Evolutionary conservation across 2,888 invertebrate species (phyloP).

Genomic region (Zeuzera pyrina): DNA sequence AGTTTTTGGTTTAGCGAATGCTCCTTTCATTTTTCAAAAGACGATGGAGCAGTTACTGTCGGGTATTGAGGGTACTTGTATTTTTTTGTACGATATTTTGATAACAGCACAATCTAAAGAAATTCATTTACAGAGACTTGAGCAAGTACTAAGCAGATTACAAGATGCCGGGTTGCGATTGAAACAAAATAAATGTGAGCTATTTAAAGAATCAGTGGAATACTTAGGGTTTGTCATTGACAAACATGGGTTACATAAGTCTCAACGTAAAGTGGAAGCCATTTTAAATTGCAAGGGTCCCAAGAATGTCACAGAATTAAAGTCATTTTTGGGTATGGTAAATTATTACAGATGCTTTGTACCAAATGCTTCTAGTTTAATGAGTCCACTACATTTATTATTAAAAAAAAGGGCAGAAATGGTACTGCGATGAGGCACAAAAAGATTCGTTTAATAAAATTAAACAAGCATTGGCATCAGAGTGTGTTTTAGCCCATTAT

Average conservation of each 20-base stretch:
- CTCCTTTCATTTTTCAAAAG: constrained; percentile 5
- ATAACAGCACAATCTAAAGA: constrained; percentile 3
- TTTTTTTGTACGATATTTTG: constrained; percentile 10
- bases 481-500: constrained; percentile 6
- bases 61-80: constrained; percentile 3
- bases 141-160: constrained; percentile 6
- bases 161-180: constrained; percentile 6
- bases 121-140: constrained; percentile 4
- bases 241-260: constrained; percentile 8
- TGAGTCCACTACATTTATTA: constrained; percentile 7
- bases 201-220: constrained; percentile 7
- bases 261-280: constrained; percentile 5
- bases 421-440: constrained; percentile 7
- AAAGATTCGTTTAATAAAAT: constrained; percentile 3
- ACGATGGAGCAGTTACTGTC: constrained; percentile 4
- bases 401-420: constrained; percentile 6
- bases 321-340: constrained; percentile 10
- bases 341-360: constrained; percentile 10
- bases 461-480: constrained; percentile 4
- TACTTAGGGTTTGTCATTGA: constrained; percentile 9
- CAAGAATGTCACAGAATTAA: constrained; percentile 7
- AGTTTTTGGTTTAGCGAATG: constrained; percentile 8
- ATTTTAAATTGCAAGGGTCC: constrained; percentile 7
- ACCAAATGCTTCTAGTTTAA: constrained; percentile 3
- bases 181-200: constrained; percentile 6